These are phyloP conservation scores for Camponotus pennsylvanicus DNA, from an alignment of 1,140 invertebrate genomes.

Conservation along the genomic window DNA sequence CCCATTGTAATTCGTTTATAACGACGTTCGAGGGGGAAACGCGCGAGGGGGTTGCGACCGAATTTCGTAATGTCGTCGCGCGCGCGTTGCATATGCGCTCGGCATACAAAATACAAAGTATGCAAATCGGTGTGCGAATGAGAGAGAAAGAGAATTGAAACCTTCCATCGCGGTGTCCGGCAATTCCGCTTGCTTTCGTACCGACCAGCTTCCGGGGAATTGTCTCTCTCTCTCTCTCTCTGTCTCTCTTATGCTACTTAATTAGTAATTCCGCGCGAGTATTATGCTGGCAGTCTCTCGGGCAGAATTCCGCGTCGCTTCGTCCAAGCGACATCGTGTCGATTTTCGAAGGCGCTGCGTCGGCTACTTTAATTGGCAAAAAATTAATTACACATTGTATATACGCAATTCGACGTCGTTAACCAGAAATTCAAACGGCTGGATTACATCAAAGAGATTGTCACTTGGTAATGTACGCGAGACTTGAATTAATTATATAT, in stretches of 20 bases:
- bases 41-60: slow-evolving; percentile 53
- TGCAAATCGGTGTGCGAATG: slow-evolving; percentile 65
- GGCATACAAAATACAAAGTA: slow-evolving; percentile 74
- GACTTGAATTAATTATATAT: not conserved
- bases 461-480: not conserved
- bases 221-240: slow-evolving; percentile 50
- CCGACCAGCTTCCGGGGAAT: slow-evolving; percentile 65
- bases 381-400: slow-evolving; percentile 44
- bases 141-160: slow-evolving; percentile 66
- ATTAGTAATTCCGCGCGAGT: slow-evolving; percentile 74
- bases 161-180: slow-evolving; percentile 69
- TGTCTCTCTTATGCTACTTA: slow-evolving; percentile 59
- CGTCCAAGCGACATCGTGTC: not conserved
- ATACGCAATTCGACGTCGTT: not conserved
- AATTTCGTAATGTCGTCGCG: slow-evolving; percentile 73
- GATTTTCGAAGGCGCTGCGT: slow-evolving; percentile 43
- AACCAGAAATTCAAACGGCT: not conserved
- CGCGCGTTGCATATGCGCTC: slow-evolving; percentile 55
- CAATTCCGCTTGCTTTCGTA: slow-evolving; percentile 72
- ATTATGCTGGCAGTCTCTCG: slow-evolving; percentile 49
- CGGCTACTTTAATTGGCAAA: slow-evolving; percentile 47
- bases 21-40: slow-evolving; percentile 66
- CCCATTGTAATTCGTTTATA: slow-evolving; percentile 73
- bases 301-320: slow-evolving; percentile 60
- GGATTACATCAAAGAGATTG: not conserved